These are phyloP conservation scores for Apistogramma diplotaenia DNA, from an alignment of 2,113 vertebrate genomes.

Conservation along the genomic window DNA sequence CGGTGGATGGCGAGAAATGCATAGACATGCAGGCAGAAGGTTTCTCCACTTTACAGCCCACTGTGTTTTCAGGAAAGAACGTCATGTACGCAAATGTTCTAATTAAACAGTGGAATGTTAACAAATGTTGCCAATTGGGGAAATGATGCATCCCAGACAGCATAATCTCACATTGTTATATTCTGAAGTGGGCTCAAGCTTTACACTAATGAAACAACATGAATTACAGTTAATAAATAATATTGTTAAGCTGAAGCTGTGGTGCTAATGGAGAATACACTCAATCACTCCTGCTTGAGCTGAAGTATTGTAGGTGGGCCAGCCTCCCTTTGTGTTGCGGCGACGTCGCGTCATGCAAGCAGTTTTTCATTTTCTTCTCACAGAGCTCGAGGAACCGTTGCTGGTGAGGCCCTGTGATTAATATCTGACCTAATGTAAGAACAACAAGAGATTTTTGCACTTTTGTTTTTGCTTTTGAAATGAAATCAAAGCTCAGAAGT, in stretches of 20 bases:
- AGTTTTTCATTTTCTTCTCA: not conserved
- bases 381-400: not conserved
- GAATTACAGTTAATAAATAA: slow-evolving; percentile 1
- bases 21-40: not conserved
- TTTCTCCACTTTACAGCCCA: not conserved
- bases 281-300: slow-evolving; percentile 1
- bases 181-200: not conserved
- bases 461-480: not conserved
- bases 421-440: not conserved
- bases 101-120: not conserved
- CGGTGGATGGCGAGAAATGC: no score
- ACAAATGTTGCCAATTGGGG: not conserved
- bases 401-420: not conserved
- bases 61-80: not conserved
- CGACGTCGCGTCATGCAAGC: not conserved
- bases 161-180: not conserved
- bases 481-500: not conserved
- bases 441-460: not conserved
- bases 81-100: not conserved
- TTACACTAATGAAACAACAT: not conserved
- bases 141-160: not conserved
- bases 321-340: not conserved
- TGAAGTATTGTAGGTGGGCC: slow-evolving; percentile 28
- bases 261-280: not conserved
- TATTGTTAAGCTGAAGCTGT: slow-evolving; percentile 24